Evolutionary conservation across 2,888 invertebrate species (phyloP).

Genomic region (Mechanitis messenoides): DNA sequence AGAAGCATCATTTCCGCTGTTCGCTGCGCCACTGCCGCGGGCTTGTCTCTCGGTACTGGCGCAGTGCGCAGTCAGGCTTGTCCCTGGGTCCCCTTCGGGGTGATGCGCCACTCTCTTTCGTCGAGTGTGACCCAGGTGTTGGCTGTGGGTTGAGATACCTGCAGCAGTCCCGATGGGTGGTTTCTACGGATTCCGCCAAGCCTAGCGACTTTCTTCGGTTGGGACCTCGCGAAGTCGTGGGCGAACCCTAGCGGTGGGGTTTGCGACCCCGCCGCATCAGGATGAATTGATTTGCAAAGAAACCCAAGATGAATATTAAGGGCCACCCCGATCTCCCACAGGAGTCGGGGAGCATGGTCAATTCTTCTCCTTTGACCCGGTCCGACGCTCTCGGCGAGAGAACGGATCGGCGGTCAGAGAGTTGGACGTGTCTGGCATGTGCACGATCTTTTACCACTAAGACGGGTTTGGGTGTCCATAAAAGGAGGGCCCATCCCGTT

Average conservation of each 20-base stretch:
- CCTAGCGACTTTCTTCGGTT: constrained; percentile 20
- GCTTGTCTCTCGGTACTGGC: too few species aligned
- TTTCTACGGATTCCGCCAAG: constrained; percentile 11
- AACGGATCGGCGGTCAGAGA: too few species aligned
- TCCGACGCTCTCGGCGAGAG: constrained; percentile 9
- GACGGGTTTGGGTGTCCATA: constrained; percentile 25
- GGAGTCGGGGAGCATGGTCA: constrained; percentile 26
- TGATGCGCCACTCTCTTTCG: background rate
- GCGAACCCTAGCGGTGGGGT: constrained; percentile 20
- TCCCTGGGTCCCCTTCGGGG: background rate
- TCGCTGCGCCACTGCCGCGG: too few species aligned
- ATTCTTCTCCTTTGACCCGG: constrained; percentile 7
- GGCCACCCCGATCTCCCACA: constrained; percentile 25
- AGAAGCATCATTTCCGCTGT: too few species aligned
- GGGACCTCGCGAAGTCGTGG: constrained; percentile 20
- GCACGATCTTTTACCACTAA: too few species aligned
- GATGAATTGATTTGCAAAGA: constrained; percentile 6
- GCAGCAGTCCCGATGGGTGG: constrained; percentile 8
- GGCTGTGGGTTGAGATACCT: constrained; percentile 8
- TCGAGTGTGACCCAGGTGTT: constrained; percentile 9
- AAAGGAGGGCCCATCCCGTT: constrained; percentile 22
- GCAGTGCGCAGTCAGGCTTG: too few species aligned
- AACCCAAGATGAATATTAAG: too few species aligned
- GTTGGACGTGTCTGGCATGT: too few species aligned
- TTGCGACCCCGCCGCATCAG: constrained; percentile 13